Evolutionary conservation across 2,888 invertebrate genomes (phyloP).

Genomic region (Xestia rhomboidea): DNA sequence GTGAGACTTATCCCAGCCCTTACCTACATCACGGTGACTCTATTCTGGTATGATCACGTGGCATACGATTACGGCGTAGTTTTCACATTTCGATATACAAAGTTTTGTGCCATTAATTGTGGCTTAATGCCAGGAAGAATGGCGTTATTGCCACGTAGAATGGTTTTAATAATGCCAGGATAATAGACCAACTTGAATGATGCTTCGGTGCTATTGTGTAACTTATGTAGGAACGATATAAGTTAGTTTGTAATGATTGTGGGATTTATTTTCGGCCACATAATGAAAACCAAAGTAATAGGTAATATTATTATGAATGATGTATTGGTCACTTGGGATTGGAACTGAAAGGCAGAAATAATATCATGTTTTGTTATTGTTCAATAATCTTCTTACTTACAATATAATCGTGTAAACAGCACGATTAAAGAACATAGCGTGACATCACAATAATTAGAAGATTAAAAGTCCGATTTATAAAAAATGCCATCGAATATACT

Average conservation of each 20-base stretch:
- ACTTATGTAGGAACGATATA: background rate
- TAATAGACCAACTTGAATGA: conserved; percentile 48
- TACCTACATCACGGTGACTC: background rate
- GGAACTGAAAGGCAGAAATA: background rate
- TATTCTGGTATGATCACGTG: conserved; percentile 58
- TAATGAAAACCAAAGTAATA: background rate
- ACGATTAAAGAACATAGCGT: background rate
- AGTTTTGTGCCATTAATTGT: conserved; percentile 60
- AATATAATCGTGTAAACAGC: background rate
- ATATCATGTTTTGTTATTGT: background rate
- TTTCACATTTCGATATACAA: conserved; percentile 61
- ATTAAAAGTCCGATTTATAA: background rate
- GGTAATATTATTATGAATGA: background rate
- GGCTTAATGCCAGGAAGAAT: conserved; percentile 49
- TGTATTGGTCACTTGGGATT: background rate
- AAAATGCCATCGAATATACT: background rate
- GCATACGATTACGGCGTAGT: conserved; percentile 59
- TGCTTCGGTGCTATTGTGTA: conserved; percentile 4
- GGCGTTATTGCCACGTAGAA: conserved; percentile 46
- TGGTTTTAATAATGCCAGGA: conserved; percentile 52
- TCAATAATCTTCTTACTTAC: background rate
- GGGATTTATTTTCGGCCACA: background rate
- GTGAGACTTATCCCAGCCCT: conserved; percentile 9
- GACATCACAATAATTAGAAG: background rate
- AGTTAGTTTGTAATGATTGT: no score